Evolutionary conservation across 2,113 vertebrate genomes (phyloP).

Genomic region (Callipepla californica): DNA sequence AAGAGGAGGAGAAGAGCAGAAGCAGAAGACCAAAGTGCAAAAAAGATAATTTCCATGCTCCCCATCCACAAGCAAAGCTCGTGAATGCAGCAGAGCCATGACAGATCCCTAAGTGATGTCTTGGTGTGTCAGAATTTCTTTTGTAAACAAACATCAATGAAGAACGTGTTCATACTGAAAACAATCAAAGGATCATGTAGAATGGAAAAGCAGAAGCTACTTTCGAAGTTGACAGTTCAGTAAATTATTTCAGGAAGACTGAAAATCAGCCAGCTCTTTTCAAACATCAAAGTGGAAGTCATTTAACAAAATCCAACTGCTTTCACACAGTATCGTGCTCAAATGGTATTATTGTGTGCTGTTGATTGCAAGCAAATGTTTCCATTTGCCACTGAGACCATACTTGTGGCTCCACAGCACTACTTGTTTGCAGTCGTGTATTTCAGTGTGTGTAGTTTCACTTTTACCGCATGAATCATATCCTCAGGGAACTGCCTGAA

Average conservation of each 20-base stretch:
- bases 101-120: not conserved
- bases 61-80: not conserved
- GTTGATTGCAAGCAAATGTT: not conserved
- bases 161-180: not conserved
- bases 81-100: not conserved
- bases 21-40: not conserved
- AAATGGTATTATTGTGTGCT: fast-evolving
- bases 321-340: not conserved
- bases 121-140: not conserved
- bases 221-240: not conserved
- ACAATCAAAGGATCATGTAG: not conserved
- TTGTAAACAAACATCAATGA: not conserved
- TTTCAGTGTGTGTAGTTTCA: not conserved
- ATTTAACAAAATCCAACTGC: not conserved
- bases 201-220: not conserved
- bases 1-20: not conserved
- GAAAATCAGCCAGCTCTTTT: not conserved
- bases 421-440: fast-evolving
- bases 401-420: not conserved
- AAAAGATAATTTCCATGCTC: not conserved
- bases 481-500: not conserved
- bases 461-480: not conserved
- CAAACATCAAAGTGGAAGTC: not conserved
- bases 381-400: not conserved
- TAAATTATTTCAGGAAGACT: not conserved